A percentile compares a stretch with the other conserved stretches of the same genome.
phyloP scores from a whole-genome alignment of 2,113 vertebrate genomes.

The Apaloderma vittatum region DNA sequence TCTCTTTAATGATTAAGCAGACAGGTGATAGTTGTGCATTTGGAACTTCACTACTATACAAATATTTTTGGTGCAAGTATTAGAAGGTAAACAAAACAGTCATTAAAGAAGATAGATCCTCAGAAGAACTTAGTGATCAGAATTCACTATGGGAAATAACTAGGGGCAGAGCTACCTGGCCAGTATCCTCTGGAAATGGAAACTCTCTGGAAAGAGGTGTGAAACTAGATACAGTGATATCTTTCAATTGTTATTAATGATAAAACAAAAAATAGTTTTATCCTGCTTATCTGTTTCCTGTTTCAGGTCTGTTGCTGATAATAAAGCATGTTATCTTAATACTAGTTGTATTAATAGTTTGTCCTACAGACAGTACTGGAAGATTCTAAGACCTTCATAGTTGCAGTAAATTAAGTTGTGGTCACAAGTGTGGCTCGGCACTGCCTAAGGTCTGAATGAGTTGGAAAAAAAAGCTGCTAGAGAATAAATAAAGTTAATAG shows the following conservation, averaged over 20 bases:
- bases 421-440: background rate
- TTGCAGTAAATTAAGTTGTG: background rate
- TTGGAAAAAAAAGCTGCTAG: background rate
- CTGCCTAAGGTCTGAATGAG: background rate
- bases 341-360: background rate
- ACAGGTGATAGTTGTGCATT: background rate
- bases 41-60: background rate
- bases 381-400: background rate
- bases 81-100: background rate
- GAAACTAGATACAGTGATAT: background rate
- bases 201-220: background rate
- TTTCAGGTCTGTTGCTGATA: background rate
- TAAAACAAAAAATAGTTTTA: slow-evolving; percentile 20
- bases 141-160: background rate
- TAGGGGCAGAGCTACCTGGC: background rate
- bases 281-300: slow-evolving; percentile 1
- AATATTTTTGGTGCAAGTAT: background rate
- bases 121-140: background rate
- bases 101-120: background rate
- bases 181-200: background rate
- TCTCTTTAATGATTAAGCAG: background rate
- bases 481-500: background rate
- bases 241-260: background rate
- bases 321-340: background rate
- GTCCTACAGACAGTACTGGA: background rate